Percentiles rank a stretch among this genome's conserved stretches.
These are phyloP conservation scores for Lordiphosa clarofinis DNA, from an alignment of 1,140 invertebrate species.

Conservation along the genomic window DNA sequence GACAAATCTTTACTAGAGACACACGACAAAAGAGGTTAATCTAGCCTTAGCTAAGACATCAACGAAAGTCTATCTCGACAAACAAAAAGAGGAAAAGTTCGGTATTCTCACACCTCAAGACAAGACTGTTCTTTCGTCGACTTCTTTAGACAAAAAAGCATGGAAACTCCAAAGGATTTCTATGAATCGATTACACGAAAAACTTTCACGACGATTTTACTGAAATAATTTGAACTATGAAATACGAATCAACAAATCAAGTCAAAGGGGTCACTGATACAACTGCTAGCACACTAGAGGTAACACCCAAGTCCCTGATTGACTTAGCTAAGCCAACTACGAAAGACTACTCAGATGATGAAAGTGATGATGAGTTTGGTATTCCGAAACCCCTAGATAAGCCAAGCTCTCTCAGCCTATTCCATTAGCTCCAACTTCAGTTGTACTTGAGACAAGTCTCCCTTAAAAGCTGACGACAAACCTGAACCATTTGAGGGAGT, in stretches of 20 bases:
- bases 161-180: not conserved
- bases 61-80: not conserved
- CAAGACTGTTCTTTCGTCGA: too few relatives aligned
- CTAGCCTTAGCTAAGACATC: not conserved
- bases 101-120: too few relatives aligned
- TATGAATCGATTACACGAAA: too few relatives aligned
- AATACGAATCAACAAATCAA: too few relatives aligned
- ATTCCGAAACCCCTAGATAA: not conserved
- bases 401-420: not conserved
- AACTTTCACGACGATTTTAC: too few relatives aligned
- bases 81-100: too few relatives aligned
- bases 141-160: not conserved
- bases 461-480: constrained; percentile 4
- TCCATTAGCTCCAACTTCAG: not conserved
- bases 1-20: not conserved
- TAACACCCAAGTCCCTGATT: constrained; percentile 7
- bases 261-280: too few relatives aligned
- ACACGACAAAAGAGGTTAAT: not conserved
- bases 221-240: too few relatives aligned
- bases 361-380: constrained; percentile 13
- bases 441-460: not conserved
- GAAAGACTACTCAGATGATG: too few relatives aligned
- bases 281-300: too few relatives aligned
- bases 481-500: too few relatives aligned
- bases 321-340: constrained; percentile 7